A percentile compares a stretch with the other conserved stretches of the same genome.
Evolutionary conservation across 2,113 vertebrate species (phyloP).

Genomic region (Petaurus breviceps): DNA sequence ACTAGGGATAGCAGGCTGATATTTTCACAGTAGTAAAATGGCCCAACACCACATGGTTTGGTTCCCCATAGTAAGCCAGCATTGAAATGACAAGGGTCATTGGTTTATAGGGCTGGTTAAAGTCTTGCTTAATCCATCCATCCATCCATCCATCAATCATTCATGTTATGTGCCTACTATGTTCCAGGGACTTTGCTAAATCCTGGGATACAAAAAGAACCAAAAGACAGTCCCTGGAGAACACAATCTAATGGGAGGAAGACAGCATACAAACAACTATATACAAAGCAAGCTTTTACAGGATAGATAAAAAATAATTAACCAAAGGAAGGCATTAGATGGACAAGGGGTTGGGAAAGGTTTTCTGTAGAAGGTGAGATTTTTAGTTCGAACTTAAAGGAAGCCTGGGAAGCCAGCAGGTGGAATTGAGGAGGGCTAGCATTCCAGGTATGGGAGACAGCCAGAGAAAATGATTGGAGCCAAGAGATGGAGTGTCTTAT

Average conservation of each 20-base stretch:
- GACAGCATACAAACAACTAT: not conserved
- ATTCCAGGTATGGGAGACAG: not conserved
- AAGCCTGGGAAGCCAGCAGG: not conserved
- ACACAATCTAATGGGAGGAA: not conserved
- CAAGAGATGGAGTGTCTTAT: not conserved
- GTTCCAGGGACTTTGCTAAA: not conserved
- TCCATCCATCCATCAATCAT: not conserved
- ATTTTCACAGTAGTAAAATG: not conserved
- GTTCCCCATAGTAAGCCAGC: not conserved
- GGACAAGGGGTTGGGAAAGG: not conserved
- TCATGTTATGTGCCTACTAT: not conserved
- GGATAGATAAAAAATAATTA: not conserved
- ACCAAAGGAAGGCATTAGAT: not conserved
- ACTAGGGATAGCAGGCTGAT: not conserved
- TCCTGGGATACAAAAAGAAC: not conserved
- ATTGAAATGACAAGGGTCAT: not conserved
- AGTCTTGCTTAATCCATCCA: not conserved
- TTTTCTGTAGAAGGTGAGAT: not conserved
- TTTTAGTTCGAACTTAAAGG: not conserved
- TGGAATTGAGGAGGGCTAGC: not conserved
- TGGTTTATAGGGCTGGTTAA: not conserved
- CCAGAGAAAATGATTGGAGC: not conserved
- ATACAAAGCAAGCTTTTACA: not conserved
- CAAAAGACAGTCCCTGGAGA: not conserved
- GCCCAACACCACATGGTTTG: not conserved